Percentiles rank a stretch among this genome's conserved stretches.
Conservation (phyloP, 2,888 invertebrate genomes). For the Labia minor region DNA sequence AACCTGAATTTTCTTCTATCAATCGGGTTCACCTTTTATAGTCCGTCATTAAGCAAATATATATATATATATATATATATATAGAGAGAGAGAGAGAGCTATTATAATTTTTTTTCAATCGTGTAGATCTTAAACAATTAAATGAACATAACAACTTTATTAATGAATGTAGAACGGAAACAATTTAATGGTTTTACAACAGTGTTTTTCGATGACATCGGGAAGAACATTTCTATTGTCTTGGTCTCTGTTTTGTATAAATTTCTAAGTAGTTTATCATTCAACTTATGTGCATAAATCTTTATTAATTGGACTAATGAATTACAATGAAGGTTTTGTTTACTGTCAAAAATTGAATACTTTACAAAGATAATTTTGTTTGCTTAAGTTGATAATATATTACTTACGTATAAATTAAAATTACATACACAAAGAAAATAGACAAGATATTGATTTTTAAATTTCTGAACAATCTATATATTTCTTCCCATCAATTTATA, state of each 20-base stretch:
- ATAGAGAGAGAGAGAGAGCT: too few species aligned
- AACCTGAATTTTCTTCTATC: neutral
- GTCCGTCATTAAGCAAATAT: constrained; percentile 4
- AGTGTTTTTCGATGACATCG: neutral
- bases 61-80: too few species aligned
- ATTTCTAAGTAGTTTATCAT: neutral
- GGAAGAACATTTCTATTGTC: neutral
- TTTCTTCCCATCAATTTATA: too few species aligned
- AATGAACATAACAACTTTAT: constrained; percentile 13
- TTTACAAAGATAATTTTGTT: too few species aligned
- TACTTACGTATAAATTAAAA: too few species aligned
- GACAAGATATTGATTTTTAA: too few species aligned
- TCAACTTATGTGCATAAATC: neutral
- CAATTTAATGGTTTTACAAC: neutral
- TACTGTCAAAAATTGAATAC: too few species aligned
- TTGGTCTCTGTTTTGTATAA: neutral
- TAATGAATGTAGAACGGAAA: neutral
- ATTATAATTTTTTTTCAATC: neutral
- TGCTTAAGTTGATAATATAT: too few species aligned
- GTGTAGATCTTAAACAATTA: neutral
- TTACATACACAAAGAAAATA: too few species aligned
- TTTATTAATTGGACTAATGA: neutral
- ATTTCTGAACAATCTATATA: too few species aligned
- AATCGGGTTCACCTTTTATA: neutral
- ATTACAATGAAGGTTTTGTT: too few species aligned